These are phyloP conservation scores for Bostrychus sinensis DNA, from an alignment of 2,113 vertebrate species.

Conservation along the genomic window DNA sequence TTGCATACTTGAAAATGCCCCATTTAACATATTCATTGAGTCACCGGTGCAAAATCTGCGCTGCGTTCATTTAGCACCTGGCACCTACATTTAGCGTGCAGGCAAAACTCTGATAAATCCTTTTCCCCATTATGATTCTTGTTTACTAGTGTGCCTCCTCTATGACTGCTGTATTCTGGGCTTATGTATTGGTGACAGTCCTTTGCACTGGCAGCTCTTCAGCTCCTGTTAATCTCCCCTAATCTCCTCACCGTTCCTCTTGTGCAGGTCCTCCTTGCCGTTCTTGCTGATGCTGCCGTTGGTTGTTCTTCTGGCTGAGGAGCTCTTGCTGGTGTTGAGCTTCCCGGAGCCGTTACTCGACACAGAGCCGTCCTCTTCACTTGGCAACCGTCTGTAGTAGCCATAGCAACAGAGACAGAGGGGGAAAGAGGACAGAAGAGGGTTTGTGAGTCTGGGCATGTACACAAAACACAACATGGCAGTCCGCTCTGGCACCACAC, in stretches of 20 bases:
- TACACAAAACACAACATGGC: slow-evolving; percentile 34
- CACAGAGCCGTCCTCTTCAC: slow-evolving; percentile 92
- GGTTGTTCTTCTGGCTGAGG: slow-evolving; percentile 84
- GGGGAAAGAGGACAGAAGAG: slow-evolving; percentile 15
- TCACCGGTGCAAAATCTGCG: no score
- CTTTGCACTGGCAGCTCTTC: slow-evolving; percentile 6
- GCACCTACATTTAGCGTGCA: no score
- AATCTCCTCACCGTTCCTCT: slow-evolving; percentile 62
- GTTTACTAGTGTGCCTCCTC: no score
- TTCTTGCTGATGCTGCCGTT: slow-evolving; percentile 84
- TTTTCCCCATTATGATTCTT: no score
- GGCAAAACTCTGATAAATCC: no score
- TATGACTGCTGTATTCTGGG: background rate
- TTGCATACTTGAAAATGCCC: no score
- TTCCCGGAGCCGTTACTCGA: slow-evolving; percentile 93
- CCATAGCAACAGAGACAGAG: slow-evolving; percentile 90
- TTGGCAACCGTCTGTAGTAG: slow-evolving; percentile 92
- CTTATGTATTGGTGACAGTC: slow-evolving; percentile 1
- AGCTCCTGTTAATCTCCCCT: background rate
- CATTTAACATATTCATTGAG: no score
- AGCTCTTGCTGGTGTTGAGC: slow-evolving; percentile 88
- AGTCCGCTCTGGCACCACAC: slow-evolving; percentile 13
- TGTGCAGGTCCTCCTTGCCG: slow-evolving; percentile 81
- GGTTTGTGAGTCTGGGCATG: slow-evolving; percentile 34
- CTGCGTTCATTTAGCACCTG: no score